Percentiles rank a stretch among this genome's conserved stretches.
These are phyloP conservation scores for Rana temporaria DNA, from an alignment of 2,113 vertebrate genomes.

Conservation along the genomic window DNA sequence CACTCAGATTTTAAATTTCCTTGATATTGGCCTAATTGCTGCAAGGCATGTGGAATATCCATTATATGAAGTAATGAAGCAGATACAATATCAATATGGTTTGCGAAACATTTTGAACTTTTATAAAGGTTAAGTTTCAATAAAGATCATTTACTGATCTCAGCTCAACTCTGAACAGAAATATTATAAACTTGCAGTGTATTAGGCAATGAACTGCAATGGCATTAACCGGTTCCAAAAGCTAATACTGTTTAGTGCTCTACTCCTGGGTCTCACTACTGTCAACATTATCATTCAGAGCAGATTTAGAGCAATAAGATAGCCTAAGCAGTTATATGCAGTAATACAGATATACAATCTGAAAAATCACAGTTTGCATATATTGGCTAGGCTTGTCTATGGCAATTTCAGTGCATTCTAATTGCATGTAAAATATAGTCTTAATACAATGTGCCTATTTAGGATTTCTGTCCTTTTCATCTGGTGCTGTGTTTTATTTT, in stretches of 20 bases:
- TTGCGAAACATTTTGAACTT: constrained; percentile 53
- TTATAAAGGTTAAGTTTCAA: constrained; percentile 53
- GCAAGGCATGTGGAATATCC: constrained; percentile 28
- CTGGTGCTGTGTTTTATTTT: too few relatives aligned
- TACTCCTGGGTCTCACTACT: neutral
- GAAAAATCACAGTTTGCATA: too few relatives aligned
- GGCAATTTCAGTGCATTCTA: too few relatives aligned
- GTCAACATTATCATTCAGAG: constrained; percentile 12
- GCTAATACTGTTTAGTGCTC: constrained; percentile 11
- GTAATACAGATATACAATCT: neutral
- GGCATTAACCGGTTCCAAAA: constrained; percentile 21
- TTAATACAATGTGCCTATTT: too few relatives aligned
- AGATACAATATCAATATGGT: constrained; percentile 41
- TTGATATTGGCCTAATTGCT: constrained; percentile 16
- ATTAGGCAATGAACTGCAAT: constrained; percentile 19
- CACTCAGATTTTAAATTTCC: constrained; percentile 21
- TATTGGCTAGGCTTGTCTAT: too few relatives aligned
- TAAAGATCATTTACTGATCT: constrained; percentile 53
- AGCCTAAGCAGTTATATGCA: neutral
- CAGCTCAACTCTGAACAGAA: constrained; percentile 30
- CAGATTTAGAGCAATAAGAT: neutral
- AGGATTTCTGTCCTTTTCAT: too few relatives aligned
- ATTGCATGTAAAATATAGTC: too few relatives aligned
- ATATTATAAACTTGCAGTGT: constrained; percentile 29
- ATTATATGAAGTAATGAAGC: constrained; percentile 53